These are phyloP conservation scores for Paracentrotus lividus DNA, from an alignment of 53 echinoderm and acorn worm species.

Conservation along the genomic window DNA sequence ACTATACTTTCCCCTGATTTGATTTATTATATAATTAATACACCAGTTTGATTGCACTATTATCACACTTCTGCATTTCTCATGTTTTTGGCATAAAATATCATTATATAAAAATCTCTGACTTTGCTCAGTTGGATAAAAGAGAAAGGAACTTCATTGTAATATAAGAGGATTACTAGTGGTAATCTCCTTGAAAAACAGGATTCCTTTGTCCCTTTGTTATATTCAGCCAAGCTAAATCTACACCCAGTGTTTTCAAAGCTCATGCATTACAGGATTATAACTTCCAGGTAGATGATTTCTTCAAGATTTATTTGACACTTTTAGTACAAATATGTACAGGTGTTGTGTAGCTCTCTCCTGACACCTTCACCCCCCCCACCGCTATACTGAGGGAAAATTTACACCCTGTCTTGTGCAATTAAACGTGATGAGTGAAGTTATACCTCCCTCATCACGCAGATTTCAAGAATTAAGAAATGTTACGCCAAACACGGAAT, in stretches of 20 bases:
- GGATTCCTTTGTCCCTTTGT: not conserved
- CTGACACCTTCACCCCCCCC: too few species aligned
- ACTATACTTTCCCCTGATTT: too few species aligned
- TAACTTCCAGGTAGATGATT: not conserved
- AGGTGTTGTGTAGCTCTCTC: not conserved
- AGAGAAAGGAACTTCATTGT: constrained; percentile 1
- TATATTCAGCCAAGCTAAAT: not conserved
- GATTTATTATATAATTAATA: too few species aligned
- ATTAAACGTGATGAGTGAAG: too few species aligned
- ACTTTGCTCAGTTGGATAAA: not conserved
- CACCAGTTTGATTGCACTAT: too few species aligned
- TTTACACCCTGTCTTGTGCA: too few species aligned
- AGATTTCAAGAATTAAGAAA: too few species aligned
- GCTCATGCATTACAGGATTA: not conserved
- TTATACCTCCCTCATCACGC: too few species aligned
- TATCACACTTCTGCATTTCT: too few species aligned
- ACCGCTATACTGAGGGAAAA: too few species aligned
- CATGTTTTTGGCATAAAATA: too few species aligned
- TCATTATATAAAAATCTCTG: constrained; percentile 8
- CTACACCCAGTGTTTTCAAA: not conserved
- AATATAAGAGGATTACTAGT: constrained; percentile 30
- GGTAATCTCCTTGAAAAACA: constrained; percentile 6
- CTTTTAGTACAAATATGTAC: not conserved
- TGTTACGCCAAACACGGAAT: too few species aligned
- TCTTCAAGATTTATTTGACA: not conserved